These are phyloP conservation scores for Barnardius zonarius DNA, from an alignment of 2,113 vertebrate genomes.

Conservation along the genomic window DNA sequence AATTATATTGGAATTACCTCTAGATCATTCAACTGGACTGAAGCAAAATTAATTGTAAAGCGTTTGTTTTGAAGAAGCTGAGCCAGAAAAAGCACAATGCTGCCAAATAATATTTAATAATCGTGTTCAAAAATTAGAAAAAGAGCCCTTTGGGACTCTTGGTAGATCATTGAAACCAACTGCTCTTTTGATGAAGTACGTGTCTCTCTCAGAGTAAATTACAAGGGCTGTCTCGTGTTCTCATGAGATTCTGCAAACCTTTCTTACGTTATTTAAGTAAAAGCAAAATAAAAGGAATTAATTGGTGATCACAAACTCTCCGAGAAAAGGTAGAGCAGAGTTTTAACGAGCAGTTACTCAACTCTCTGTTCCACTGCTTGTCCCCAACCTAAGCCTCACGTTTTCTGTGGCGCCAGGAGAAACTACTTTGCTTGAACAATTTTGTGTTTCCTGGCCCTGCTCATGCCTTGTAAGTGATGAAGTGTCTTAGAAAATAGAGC, in stretches of 20 bases:
- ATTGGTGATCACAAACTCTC: slow-evolving; percentile 18
- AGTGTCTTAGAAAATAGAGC: slow-evolving; percentile 50
- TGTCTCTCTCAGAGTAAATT: slow-evolving; percentile 59
- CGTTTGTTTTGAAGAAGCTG: slow-evolving; percentile 58
- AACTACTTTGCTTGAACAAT: slow-evolving; percentile 44
- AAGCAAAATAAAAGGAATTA: slow-evolving; percentile 44
- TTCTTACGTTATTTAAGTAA: slow-evolving; percentile 43
- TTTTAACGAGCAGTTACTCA: background rate
- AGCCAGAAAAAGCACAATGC: slow-evolving; percentile 68
- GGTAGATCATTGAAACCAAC: slow-evolving; percentile 60
- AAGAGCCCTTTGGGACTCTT: slow-evolving; percentile 33
- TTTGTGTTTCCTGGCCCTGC: slow-evolving; percentile 46
- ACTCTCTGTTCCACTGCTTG: background rate
- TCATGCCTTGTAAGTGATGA: slow-evolving; percentile 54
- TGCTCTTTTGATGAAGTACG: slow-evolving; percentile 52
- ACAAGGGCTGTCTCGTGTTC: slow-evolving; percentile 26
- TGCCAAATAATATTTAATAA: slow-evolving; percentile 70
- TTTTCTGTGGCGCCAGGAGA: slow-evolving; percentile 10
- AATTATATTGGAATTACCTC: slow-evolving; percentile 64
- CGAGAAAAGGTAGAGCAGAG: background rate
- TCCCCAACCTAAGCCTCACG: background rate
- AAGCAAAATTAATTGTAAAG: slow-evolving; percentile 58
- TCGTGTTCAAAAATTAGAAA: slow-evolving; percentile 52
- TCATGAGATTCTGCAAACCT: slow-evolving; percentile 48
- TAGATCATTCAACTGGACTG: slow-evolving; percentile 35